phyloP scores from a whole-genome alignment of 2,888 invertebrate genomes.

The Agriotes lineatus region DNA sequence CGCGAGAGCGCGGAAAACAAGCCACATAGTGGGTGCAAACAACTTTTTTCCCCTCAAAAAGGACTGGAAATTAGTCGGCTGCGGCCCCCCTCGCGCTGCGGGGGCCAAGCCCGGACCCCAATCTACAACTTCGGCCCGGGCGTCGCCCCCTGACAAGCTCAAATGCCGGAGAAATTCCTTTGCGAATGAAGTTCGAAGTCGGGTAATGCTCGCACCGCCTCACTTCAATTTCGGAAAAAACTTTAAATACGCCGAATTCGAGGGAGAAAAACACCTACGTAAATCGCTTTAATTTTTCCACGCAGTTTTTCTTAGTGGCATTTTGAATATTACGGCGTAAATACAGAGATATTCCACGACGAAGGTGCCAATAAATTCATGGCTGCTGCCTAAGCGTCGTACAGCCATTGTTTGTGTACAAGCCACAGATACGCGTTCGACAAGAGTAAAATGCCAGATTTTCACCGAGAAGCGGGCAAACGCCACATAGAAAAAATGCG shows the following conservation, averaged over 20 bases:
- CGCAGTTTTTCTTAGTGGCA: constrained; percentile 68
- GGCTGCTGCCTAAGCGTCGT: constrained; percentile 61
- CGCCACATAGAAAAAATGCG: constrained; percentile 61
- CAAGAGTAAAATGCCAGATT: constrained; percentile 69
- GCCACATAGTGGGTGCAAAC: background rate
- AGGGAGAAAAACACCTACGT: constrained; percentile 62
- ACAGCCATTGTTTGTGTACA: constrained; percentile 69
- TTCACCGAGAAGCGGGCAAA: constrained; percentile 64
- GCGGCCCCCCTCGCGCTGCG: background rate
- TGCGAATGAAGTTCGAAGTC: background rate
- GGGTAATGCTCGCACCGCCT: background rate
- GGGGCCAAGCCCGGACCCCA: background rate
- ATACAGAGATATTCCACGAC: constrained; percentile 70
- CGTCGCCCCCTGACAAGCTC: background rate
- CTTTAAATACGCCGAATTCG: constrained; percentile 58
- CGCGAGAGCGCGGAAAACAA: constrained; percentile 4
- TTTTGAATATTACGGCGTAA: constrained; percentile 64
- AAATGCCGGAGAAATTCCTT: background rate
- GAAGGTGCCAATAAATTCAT: constrained; percentile 62
- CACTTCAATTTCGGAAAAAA: constrained; percentile 51
- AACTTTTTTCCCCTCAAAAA: background rate
- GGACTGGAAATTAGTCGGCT: background rate
- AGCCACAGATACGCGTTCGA: constrained; percentile 48
- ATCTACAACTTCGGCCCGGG: background rate
- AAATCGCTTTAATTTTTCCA: constrained; percentile 65